Evolutionary conservation across 92 coral and sea anemone species (phyloP).

Genomic region (Scolanthus callimorphus): DNA sequence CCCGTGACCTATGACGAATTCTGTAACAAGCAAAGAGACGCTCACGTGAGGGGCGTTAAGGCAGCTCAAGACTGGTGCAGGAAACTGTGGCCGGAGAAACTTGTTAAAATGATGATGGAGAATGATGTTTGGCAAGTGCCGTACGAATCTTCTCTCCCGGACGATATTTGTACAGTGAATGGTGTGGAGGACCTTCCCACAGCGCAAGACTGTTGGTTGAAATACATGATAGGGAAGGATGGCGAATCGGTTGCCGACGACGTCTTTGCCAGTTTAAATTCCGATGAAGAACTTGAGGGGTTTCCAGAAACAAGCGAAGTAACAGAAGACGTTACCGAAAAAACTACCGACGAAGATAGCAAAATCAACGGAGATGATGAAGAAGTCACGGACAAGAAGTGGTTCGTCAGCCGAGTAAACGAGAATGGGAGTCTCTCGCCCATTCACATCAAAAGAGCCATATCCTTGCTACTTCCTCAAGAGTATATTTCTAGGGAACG

Average conservation of each 20-base stretch:
- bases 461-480: conserved; percentile 17
- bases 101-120: not conserved
- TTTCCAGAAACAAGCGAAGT: not conserved
- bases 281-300: not conserved
- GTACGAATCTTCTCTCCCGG: not conserved
- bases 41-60: conserved; percentile 9
- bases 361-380: not conserved
- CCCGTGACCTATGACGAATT: conserved; percentile 20
- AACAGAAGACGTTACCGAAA: not conserved
- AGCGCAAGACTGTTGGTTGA: not conserved
- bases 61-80: conserved; percentile 4
- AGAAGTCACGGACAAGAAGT: not conserved
- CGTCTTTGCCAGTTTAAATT: too few relatives aligned
- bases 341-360: not conserved
- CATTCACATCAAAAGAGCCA: conserved; percentile 15
- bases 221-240: not conserved
- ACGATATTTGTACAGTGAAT: not conserved
- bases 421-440: not conserved
- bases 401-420: conserved; percentile 7
- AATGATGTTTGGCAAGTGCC: not conserved
- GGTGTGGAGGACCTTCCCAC: not conserved
- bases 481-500: conserved; percentile 32
- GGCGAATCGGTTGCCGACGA: not conserved
- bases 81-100: not conserved
- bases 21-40: not conserved